phyloP scores from a whole-genome alignment of 2,888 invertebrate genomes.

The Therioaphis trifolii region DNA sequence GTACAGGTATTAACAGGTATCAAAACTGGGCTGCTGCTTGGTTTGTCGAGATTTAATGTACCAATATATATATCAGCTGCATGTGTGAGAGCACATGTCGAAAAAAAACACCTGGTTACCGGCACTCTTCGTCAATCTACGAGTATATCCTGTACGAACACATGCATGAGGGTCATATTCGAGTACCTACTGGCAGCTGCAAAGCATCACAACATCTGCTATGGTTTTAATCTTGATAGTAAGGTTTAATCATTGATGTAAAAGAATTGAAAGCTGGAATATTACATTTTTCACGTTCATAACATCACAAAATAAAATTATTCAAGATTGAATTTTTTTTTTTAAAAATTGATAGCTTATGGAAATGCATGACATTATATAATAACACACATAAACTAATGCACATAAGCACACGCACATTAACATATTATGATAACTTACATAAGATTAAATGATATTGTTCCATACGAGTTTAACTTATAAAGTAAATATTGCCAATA shows the following conservation, averaged over 20 bases:
- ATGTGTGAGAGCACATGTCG: not conserved
- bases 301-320: not conserved
- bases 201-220: conserved; percentile 53
- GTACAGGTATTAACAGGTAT: conserved; percentile 21
- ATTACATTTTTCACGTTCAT: not conserved
- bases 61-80: not conserved
- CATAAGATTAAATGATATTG: too few relatives aligned
- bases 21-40: not conserved
- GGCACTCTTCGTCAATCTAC: not conserved
- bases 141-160: not conserved
- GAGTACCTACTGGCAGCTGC: conserved; percentile 49
- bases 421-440: too few relatives aligned
- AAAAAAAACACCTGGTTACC: conserved; percentile 53
- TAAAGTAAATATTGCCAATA: too few relatives aligned
- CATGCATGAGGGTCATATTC: not conserved
- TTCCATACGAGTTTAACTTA: too few relatives aligned
- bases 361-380: too few relatives aligned
- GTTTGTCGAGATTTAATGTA: not conserved
- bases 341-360: not conserved
- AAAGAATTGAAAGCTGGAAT: conserved; percentile 15
- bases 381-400: too few relatives aligned
- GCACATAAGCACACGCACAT: too few relatives aligned
- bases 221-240: conserved; percentile 23
- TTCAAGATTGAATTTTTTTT: not conserved
- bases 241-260: not conserved